These are phyloP conservation scores for Microcaecilia unicolor DNA, from an alignment of 2,797 vertebrate species.

Conservation along the genomic window DNA sequence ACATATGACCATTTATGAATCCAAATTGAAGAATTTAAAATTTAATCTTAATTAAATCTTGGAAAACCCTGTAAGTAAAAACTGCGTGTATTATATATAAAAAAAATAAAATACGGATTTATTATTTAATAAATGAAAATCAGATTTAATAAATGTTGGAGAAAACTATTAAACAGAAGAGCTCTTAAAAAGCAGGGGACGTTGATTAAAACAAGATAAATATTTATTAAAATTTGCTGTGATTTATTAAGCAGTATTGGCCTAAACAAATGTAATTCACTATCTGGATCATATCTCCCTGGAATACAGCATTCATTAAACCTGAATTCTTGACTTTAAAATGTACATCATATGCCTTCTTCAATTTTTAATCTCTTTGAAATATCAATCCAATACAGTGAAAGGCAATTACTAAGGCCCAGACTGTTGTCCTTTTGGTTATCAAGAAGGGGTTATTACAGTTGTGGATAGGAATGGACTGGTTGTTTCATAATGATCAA, in stretches of 20 bases:
- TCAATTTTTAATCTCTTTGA: slow-evolving; percentile 56
- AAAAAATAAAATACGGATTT: slow-evolving; percentile 44
- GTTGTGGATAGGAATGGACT: slow-evolving; percentile 4
- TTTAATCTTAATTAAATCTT: slow-evolving; percentile 61
- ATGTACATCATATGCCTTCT: slow-evolving; percentile 46
- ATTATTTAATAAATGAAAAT: slow-evolving; percentile 51
- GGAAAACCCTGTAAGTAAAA: slow-evolving; percentile 25
- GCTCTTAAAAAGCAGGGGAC: slow-evolving; percentile 42
- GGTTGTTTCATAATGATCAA: too few relatives aligned
- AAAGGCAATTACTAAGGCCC: slow-evolving; percentile 45
- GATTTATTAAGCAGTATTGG: slow-evolving; percentile 53
- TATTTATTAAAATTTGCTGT: slow-evolving; percentile 56
- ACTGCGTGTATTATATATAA: slow-evolving; percentile 31
- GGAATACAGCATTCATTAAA: slow-evolving; percentile 50
- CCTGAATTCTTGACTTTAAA: slow-evolving; percentile 46
- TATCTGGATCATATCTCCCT: slow-evolving; percentile 53
- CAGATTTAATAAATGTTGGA: slow-evolving; percentile 46
- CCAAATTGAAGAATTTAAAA: slow-evolving; percentile 43
- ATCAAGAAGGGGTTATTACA: slow-evolving; percentile 29
- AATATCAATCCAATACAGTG: slow-evolving; percentile 48
- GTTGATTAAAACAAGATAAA: slow-evolving; percentile 58
- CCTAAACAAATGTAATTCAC: slow-evolving; percentile 57
- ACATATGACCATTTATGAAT: slow-evolving; percentile 31
- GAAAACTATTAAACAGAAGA: slow-evolving; percentile 39
- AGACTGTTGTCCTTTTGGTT: slow-evolving; percentile 30